These are phyloP conservation scores for Trichonephila clavipes DNA, from an alignment of 1,140 invertebrate genomes.

Conservation along the genomic window DNA sequence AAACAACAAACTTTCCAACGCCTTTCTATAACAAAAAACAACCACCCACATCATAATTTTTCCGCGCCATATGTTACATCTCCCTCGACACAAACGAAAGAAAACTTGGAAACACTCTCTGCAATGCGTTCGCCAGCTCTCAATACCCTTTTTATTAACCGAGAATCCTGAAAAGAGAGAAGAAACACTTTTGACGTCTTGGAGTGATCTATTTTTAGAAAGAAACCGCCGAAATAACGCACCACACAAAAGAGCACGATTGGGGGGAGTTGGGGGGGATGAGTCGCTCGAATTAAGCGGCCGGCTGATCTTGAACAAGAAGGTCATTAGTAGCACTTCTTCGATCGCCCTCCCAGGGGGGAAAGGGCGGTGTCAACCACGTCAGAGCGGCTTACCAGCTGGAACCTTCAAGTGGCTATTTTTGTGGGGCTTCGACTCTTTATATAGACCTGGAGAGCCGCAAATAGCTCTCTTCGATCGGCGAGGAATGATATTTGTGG, in stretches of 20 bases:
- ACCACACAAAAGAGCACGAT: not conserved
- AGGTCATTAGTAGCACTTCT: slow-evolving; percentile 1
- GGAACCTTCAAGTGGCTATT: not conserved
- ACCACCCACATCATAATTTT: not conserved
- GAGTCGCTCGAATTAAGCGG: not conserved
- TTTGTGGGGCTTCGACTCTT: slow-evolving; percentile 33
- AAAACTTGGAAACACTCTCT: not conserved
- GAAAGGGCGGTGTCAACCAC: not conserved
- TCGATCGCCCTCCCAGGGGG: not conserved
- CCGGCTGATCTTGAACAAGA: slow-evolving; percentile 54
- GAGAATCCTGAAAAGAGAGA: not conserved
- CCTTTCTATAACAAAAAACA: not conserved
- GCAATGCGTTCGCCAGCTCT: too few species aligned
- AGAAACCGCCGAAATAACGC: not conserved
- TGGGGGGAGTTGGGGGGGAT: too few species aligned
- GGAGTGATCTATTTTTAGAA: slow-evolving; percentile 6
- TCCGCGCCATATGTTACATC: not conserved
- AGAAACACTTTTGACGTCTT: not conserved
- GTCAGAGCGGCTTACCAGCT: slow-evolving; percentile 2
- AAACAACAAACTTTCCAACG: not conserved
- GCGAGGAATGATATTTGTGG: not conserved
- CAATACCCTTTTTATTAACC: too few species aligned
- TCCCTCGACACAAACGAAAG: not conserved
- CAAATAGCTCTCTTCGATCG: slow-evolving; percentile 67
- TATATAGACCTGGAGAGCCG: not conserved